Conservation (phyloP, 2,888 invertebrate species). For the Sacculina carcini region DNA sequence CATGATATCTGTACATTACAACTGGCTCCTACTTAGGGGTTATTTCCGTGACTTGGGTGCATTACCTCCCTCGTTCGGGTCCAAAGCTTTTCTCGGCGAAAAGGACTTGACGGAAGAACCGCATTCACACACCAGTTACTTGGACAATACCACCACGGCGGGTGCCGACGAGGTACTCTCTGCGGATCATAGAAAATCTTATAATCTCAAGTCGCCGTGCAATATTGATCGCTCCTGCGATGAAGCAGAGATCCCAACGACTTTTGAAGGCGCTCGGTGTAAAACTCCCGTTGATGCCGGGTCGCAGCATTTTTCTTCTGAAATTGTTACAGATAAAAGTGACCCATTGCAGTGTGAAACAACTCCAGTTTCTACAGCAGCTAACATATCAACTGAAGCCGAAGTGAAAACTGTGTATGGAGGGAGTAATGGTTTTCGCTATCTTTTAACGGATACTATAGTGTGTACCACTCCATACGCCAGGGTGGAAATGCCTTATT, state of each 20-base stretch:
- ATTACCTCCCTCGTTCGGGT: slow-evolving; percentile 27
- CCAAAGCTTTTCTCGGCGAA: slow-evolving; percentile 10
- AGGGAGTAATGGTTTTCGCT: slow-evolving; percentile 38
- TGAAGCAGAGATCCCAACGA: slow-evolving; percentile 8
- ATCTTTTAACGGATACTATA: slow-evolving; percentile 41
- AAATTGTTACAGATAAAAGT: slow-evolving; percentile 44
- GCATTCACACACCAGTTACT: slow-evolving; percentile 1
- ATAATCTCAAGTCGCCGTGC: too few species aligned
- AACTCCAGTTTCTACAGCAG: slow-evolving; percentile 6
- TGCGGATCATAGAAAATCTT: too few species aligned
- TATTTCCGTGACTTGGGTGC: slow-evolving; percentile 71
- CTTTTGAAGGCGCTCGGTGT: neutral
- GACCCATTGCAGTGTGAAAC: slow-evolving; percentile 44
- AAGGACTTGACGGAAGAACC: slow-evolving; percentile 11
- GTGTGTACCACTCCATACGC: slow-evolving; percentile 67
- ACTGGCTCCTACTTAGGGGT: slow-evolving; percentile 71
- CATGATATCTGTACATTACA: slow-evolving; percentile 59
- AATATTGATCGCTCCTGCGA: neutral
- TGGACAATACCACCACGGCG: neutral
- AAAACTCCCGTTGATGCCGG: too few species aligned
- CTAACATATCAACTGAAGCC: neutral
- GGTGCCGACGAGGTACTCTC: too few species aligned
- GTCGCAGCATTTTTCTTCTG: neutral
- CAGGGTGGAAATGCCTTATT: slow-evolving; percentile 53
- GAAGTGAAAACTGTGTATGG: slow-evolving; percentile 21